Evolutionary conservation across 2,888 invertebrate species (phyloP).

Genomic region (Creontiades dilutus): DNA sequence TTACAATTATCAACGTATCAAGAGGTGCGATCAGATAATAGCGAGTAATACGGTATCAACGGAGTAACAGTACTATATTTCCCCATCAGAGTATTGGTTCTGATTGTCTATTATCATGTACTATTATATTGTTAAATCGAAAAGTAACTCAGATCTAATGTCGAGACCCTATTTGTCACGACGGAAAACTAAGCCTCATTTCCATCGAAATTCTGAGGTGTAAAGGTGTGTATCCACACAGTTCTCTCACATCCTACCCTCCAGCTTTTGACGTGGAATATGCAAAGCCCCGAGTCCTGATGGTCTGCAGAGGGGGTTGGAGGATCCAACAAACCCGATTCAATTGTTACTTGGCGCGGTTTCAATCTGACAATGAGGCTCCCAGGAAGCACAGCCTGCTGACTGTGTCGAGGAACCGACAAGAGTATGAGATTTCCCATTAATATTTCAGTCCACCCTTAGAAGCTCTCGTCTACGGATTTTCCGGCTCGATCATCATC

Average conservation of each 20-base stretch:
- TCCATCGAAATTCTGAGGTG: no score
- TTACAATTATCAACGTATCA: no score
- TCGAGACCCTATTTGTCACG: no score
- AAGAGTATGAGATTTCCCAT: background rate
- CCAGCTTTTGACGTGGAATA: background rate
- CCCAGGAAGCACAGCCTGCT: background rate
- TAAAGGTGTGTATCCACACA: no score
- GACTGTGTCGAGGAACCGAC: background rate
- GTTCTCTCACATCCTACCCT: background rate
- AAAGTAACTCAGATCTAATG: no score
- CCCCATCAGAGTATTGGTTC: no score
- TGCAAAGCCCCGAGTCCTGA: conserved; percentile 1
- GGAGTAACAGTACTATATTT: no score
- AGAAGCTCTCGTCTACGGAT: background rate
- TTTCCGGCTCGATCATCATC: conserved; percentile 17
- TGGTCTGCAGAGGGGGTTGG: background rate
- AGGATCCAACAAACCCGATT: background rate
- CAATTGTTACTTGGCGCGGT: background rate
- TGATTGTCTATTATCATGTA: no score
- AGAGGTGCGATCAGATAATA: no score
- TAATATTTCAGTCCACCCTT: background rate
- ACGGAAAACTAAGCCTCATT: no score
- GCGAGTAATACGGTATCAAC: no score
- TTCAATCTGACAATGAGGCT: background rate
- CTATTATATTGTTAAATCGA: no score